These are phyloP conservation scores for Coelinius sp. DNA, from an alignment of 2,888 invertebrate species.

Conservation along the genomic window DNA sequence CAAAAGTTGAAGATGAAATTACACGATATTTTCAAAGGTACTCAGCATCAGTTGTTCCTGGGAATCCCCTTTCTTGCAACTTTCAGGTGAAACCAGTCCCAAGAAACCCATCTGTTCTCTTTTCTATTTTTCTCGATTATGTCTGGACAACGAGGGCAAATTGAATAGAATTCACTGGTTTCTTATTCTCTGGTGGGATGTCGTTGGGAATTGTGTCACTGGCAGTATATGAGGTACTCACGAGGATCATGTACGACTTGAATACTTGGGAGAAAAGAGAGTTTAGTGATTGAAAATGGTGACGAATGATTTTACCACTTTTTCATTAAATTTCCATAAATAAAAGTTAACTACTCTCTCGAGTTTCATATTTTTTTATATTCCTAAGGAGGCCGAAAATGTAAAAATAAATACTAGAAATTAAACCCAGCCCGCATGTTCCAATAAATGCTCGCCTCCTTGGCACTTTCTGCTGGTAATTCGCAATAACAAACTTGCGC, in stretches of 20 bases:
- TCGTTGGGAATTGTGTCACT: background rate
- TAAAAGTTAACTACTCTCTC: background rate
- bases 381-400: background rate
- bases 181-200: background rate
- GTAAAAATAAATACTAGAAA: background rate
- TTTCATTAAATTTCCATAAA: background rate
- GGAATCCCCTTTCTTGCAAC: constrained; percentile 15
- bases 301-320: background rate
- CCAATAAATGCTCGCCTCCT: background rate
- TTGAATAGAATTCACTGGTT: constrained; percentile 16
- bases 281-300: background rate
- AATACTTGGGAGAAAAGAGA: background rate
- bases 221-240: constrained; percentile 34
- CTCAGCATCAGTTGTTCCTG: background rate
- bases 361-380: background rate
- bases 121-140: background rate
- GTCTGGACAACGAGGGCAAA: background rate
- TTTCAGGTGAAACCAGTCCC: constrained; percentile 30
- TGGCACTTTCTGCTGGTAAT: constrained; percentile 12
- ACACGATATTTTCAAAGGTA: constrained; percentile 7
- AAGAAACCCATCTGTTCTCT: constrained; percentile 30
- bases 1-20: constrained; percentile 24
- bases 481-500: constrained; percentile 15
- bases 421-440: constrained; percentile 19
- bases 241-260: background rate